phyloP scores from a whole-genome alignment of 1,140 invertebrate genomes.

The Sarcophaga bullata region DNA sequence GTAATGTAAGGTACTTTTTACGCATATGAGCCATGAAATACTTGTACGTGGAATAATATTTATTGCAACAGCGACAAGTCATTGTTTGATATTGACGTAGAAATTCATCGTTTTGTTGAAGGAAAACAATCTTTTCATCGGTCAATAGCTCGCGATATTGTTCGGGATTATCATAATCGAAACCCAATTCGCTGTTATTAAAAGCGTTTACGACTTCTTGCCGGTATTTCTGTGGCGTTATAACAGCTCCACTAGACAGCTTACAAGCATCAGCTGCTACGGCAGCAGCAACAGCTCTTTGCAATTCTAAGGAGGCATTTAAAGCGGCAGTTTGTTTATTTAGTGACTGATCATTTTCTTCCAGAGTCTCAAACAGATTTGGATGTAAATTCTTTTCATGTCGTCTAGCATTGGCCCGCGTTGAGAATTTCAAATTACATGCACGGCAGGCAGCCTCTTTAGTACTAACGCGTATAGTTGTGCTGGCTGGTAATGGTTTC shows the following conservation, averaged over 20 bases:
- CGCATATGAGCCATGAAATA: conserved; percentile 66
- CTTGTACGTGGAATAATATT: conserved; percentile 61
- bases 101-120: conserved; percentile 62
- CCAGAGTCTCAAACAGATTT: conserved; percentile 61
- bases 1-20: conserved; percentile 62
- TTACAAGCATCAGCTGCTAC: conserved; percentile 48
- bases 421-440: conserved; percentile 64
- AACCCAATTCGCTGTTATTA: conserved; percentile 60
- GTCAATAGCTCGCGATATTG: conserved; percentile 59
- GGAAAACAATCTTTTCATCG: conserved; percentile 61
- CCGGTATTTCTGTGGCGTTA: conserved; percentile 58
- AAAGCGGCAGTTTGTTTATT: conserved; percentile 60
- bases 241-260: conserved; percentile 45
- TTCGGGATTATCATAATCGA: conserved; percentile 63
- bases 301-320: conserved; percentile 58
- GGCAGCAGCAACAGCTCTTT: conserved; percentile 54
- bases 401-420: conserved; percentile 63
- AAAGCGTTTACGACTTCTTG: conserved; percentile 62
- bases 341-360: conserved; percentile 57
- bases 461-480: conserved; percentile 51
- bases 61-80: conserved; percentile 63
- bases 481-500: conserved; percentile 53
- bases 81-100: conserved; percentile 64
- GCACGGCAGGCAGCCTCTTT: conserved; percentile 62
- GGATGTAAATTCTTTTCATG: conserved; percentile 64